phyloP scores from a whole-genome alignment of 2,797 vertebrate species.

The Tapirus indicus region DNA sequence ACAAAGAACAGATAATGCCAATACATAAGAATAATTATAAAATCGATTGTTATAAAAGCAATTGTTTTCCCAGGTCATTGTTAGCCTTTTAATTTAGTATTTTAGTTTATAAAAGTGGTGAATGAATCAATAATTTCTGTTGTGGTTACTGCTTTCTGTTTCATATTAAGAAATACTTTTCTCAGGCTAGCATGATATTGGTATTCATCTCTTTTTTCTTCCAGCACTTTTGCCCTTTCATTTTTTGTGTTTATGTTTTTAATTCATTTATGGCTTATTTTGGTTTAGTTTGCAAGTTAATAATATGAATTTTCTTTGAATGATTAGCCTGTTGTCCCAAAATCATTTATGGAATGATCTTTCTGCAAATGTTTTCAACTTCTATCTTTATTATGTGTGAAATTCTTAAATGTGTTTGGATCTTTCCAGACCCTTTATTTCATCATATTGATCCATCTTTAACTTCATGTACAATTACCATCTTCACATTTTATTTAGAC shows the following conservation, averaged over 20 bases:
- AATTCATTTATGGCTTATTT: neutral
- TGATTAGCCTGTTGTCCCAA: neutral
- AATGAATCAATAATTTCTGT: neutral
- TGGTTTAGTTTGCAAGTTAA: slow-evolving; percentile 40
- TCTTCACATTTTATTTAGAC: slow-evolving; percentile 21
- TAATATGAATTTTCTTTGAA: slow-evolving; percentile 34
- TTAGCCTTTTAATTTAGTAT: neutral
- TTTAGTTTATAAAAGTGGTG: slow-evolving; percentile 43
- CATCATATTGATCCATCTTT: neutral
- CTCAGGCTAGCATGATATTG: neutral
- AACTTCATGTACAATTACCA: neutral
- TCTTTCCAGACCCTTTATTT: neutral
- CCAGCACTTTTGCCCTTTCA: neutral
- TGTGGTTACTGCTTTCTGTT: slow-evolving; percentile 9
- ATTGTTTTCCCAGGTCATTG: neutral
- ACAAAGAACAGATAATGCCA: slow-evolving; percentile 24
- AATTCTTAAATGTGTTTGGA: neutral
- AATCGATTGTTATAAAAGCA: neutral
- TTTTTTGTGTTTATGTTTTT: neutral
- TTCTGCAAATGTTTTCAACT: slow-evolving; percentile 6
- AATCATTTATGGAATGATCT: neutral
- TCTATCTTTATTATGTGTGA: neutral
- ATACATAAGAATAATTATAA: slow-evolving; percentile 5
- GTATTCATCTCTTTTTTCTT: slow-evolving; percentile 12
- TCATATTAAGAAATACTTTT: slow-evolving; percentile 29